Conservation (phyloP, 2,113 vertebrate species). For the Macquaria ambigua region DNA sequence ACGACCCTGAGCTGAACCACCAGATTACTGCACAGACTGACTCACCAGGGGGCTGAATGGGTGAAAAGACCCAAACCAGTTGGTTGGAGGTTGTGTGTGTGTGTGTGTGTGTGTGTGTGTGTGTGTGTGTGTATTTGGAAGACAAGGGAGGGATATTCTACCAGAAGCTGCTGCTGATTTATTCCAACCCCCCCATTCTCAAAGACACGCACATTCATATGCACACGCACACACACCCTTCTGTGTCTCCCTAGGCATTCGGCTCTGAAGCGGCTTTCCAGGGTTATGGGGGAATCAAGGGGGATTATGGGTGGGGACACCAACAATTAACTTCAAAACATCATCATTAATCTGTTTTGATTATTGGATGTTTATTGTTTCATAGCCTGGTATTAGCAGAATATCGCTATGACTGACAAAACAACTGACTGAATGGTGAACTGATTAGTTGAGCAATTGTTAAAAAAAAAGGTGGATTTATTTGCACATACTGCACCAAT, state of each 20-base stretch:
- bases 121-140: slow-evolving; percentile 3
- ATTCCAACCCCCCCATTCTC: slow-evolving; percentile 35
- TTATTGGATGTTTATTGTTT: slow-evolving; percentile 32
- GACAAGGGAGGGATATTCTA: slow-evolving; percentile 24
- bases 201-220: slow-evolving; percentile 24
- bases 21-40: slow-evolving; percentile 47
- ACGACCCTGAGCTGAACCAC: slow-evolving; percentile 29
- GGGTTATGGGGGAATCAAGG: slow-evolving; percentile 53
- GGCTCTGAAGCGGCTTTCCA: slow-evolving; percentile 62
- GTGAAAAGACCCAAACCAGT: slow-evolving; percentile 39
- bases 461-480: background rate
- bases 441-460: background rate
- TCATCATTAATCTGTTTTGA: slow-evolving; percentile 52
- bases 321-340: slow-evolving; percentile 44
- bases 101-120: slow-evolving; percentile 15
- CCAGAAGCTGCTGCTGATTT: slow-evolving; percentile 49
- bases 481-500: background rate
- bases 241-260: slow-evolving; percentile 39
- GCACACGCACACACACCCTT: slow-evolving; percentile 16
- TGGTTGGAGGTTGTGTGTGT: background rate
- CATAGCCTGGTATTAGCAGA: background rate
- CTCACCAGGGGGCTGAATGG: slow-evolving; percentile 27
- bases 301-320: slow-evolving; percentile 67
- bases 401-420: background rate
- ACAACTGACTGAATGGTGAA: background rate